Conservation (phyloP, 2,113 vertebrate species). For the Phalacrocorax pelagicus region DNA sequence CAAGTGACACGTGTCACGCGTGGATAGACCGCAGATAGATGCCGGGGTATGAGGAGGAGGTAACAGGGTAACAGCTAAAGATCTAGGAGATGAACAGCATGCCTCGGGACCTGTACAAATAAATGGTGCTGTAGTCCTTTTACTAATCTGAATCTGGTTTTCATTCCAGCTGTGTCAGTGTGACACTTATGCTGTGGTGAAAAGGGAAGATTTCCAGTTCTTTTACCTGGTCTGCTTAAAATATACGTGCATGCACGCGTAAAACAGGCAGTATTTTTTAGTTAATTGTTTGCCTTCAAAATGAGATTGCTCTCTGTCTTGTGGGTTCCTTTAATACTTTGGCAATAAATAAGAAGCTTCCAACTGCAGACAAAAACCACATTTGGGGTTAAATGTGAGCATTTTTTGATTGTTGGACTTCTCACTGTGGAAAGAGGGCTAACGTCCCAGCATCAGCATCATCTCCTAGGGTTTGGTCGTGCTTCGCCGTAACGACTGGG, state of each 20-base stretch:
- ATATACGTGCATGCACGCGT: not conserved
- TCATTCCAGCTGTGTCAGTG: not conserved
- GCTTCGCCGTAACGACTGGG: accelerated
- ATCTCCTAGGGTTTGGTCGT: not conserved
- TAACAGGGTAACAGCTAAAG: not conserved
- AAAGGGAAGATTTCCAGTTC: not conserved
- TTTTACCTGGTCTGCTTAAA: not conserved
- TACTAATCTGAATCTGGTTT: not conserved
- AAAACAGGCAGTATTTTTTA: not conserved
- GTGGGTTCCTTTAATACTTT: not conserved
- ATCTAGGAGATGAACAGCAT: accelerated
- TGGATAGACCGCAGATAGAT: too few relatives aligned
- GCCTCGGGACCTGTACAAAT: not conserved
- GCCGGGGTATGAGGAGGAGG: too few relatives aligned
- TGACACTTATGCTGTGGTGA: not conserved
- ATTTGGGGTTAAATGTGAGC: not conserved
- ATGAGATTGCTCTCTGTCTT: not conserved
- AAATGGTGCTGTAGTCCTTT: not conserved
- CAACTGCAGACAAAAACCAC: not conserved
- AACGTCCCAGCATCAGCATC: accelerated
- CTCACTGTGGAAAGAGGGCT: not conserved
- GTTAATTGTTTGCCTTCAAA: not conserved
- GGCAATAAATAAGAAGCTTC: constrained; percentile 10
- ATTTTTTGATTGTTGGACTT: not conserved
- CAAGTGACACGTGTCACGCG: accelerated